Conservation (phyloP, 2,888 invertebrate genomes). For the Drosophila greeni region DNA sequence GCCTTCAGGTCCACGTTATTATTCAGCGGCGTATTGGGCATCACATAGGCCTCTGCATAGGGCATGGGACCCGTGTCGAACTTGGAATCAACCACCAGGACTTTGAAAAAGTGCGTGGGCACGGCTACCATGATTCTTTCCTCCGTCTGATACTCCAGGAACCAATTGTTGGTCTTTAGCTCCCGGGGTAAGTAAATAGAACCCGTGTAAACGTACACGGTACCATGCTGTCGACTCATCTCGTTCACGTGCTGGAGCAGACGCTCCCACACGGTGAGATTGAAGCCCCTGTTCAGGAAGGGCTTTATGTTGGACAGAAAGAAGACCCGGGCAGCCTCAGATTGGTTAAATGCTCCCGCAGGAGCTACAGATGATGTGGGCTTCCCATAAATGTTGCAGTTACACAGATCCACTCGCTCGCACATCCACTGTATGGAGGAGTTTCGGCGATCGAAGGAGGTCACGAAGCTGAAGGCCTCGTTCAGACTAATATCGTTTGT, state of each 20-base stretch:
- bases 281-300: constrained; percentile 54
- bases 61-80: constrained; percentile 32
- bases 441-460: constrained; percentile 64
- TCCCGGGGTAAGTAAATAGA: constrained; percentile 62
- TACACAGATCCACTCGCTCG: constrained; percentile 46
- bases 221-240: constrained; percentile 40
- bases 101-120: constrained; percentile 64
- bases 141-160: constrained; percentile 58
- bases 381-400: not conserved
- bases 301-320: constrained; percentile 66
- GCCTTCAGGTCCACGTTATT: constrained; percentile 46
- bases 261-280: constrained; percentile 52
- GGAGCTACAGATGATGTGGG: not conserved
- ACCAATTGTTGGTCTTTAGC: constrained; percentile 55
- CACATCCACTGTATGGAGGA: constrained; percentile 64
- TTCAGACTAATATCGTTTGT: constrained; percentile 63
- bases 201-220: constrained; percentile 58
- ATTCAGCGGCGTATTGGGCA: constrained; percentile 49
- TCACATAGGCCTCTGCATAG: constrained; percentile 65
- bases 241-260: constrained; percentile 51
- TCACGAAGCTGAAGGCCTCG: constrained; percentile 59
- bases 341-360: constrained; percentile 36
- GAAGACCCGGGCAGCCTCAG: constrained; percentile 62
- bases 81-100: constrained; percentile 57
- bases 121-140: constrained; percentile 59